Evolutionary conservation across 2,113 vertebrate species (phyloP).

Genomic region (Caretta caretta): DNA sequence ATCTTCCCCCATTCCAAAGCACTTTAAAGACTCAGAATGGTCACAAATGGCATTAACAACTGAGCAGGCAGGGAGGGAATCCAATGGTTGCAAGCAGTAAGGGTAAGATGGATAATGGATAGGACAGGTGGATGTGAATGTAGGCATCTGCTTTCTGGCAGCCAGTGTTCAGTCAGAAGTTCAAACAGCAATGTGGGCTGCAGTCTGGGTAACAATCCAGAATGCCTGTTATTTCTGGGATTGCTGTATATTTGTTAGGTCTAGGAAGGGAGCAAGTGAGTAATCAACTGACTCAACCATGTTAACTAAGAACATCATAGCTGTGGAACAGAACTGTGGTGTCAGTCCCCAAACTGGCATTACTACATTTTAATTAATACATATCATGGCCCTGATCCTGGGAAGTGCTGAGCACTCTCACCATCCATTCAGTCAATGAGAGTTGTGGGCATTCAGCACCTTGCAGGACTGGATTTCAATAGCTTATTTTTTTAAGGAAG

Average conservation of each 20-base stretch:
- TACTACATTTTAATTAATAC: neutral
- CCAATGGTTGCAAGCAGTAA: neutral
- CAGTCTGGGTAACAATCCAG: conserved; percentile 19
- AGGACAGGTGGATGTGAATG: neutral
- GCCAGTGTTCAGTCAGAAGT: neutral
- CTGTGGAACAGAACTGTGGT: neutral
- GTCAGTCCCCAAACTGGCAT: neutral
- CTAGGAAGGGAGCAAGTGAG: conserved; percentile 35
- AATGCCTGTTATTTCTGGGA: conserved; percentile 39
- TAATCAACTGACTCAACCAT: neutral
- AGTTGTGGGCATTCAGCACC: neutral
- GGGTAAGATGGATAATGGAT: neutral
- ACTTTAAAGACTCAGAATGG: neutral
- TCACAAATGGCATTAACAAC: neutral
- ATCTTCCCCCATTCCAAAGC: neutral
- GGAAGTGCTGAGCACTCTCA: neutral
- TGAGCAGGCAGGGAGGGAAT: neutral
- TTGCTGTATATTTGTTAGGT: conserved; percentile 10
- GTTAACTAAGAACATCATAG: neutral
- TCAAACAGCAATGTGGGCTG: conserved; percentile 45
- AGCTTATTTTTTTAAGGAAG: neutral
- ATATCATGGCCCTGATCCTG: neutral
- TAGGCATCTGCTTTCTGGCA: conserved; percentile 31
- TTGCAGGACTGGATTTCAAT: rapidly evolving
- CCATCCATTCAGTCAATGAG: neutral